These are phyloP conservation scores for Ferrisia virgata DNA, from an alignment of 2,888 invertebrate genomes.

Conservation along the genomic window DNA sequence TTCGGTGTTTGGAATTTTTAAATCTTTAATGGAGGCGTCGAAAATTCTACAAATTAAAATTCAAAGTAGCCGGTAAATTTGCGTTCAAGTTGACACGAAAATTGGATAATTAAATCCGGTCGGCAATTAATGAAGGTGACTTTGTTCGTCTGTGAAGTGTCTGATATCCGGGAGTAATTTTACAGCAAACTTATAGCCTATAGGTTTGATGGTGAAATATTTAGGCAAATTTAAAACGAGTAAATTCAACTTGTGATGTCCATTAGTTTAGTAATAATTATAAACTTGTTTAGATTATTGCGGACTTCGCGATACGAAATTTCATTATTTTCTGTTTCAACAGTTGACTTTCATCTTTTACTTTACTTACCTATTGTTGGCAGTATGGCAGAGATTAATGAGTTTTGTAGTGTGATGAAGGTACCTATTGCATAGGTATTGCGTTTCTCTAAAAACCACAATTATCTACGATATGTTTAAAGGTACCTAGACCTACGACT, in stretches of 20 bases:
- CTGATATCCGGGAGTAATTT: too few species aligned
- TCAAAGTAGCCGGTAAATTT: neutral
- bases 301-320: neutral
- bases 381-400: neutral
- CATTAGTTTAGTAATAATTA: neutral
- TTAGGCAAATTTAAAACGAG: neutral
- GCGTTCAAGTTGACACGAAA: neutral
- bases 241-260: neutral
- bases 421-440: neutral
- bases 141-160: neutral
- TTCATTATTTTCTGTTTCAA: neutral
- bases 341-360: neutral
- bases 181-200: too few species aligned
- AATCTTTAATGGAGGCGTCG: neutral
- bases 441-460: neutral
- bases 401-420: neutral
- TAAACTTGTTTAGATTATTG: neutral
- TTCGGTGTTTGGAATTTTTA: neutral
- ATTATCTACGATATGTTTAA: neutral
- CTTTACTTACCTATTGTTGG: neutral
- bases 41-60: neutral
- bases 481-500: too few species aligned
- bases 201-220: neutral
- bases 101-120: neutral
- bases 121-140: neutral